These are phyloP conservation scores for Dolichoris vasculosae DNA, from an alignment of 1,140 invertebrate species.

Conservation along the genomic window DNA sequence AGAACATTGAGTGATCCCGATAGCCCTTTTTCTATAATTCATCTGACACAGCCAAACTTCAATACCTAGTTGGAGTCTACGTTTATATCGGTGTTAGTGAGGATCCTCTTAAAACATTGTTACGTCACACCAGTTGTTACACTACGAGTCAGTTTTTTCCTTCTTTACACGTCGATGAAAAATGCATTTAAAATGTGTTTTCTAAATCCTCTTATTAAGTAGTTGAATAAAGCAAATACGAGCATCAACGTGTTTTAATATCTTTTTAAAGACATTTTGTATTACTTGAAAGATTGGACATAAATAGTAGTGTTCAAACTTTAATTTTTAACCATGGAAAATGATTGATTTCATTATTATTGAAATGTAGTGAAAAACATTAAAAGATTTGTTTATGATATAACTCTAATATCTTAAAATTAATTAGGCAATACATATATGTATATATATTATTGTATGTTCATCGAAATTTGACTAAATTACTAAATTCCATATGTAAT, in stretches of 20 bases:
- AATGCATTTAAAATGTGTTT: constrained; percentile 1
- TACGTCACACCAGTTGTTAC: constrained; percentile 35
- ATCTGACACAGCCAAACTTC: not conserved
- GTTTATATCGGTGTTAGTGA: not conserved
- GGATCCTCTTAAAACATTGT: constrained; percentile 5
- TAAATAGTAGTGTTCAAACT: not conserved
- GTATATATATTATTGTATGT: no score
- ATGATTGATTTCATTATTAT: not conserved
- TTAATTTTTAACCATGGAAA: not conserved
- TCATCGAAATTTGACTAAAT: no score
- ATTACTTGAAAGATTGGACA: not conserved
- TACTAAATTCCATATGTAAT: not conserved
- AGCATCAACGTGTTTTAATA: not conserved
- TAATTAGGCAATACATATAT: no score
- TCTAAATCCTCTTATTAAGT: constrained; percentile 27
- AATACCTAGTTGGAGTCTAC: not conserved
- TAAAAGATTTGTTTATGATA: no score
- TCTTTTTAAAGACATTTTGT: not conserved
- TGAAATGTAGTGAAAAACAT: no score
- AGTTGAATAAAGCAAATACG: constrained; percentile 5
- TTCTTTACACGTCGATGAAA: constrained; percentile 18
- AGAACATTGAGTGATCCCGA: not conserved
- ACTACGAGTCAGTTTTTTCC: not conserved
- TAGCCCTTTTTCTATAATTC: not conserved
- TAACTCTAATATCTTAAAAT: no score